Evolutionary conservation across 2,113 vertebrate genomes (phyloP).

Genomic region (Microcebus ravelobensis): DNA sequence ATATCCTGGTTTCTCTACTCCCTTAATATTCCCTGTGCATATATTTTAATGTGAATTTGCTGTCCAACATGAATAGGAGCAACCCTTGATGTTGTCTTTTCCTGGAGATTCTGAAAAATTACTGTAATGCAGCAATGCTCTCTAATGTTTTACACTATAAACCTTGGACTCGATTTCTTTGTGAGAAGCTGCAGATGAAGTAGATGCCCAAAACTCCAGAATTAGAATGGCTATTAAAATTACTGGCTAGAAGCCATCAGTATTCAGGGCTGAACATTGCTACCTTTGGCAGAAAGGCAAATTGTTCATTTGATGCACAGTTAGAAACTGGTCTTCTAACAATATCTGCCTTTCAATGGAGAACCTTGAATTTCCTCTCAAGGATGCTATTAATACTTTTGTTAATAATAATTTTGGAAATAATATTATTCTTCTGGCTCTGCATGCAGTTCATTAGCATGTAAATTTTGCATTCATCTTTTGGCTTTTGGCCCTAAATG

Average conservation of each 20-base stretch:
- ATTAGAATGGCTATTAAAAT: constrained; percentile 19
- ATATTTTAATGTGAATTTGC: background rate
- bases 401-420: too few species aligned
- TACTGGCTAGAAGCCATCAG: background rate
- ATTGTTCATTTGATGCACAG: background rate
- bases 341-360: background rate
- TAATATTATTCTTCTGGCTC: background rate
- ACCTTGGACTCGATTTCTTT: background rate
- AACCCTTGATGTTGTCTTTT: background rate
- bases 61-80: background rate
- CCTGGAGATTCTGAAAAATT: constrained; percentile 18
- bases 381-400: background rate
- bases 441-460: background rate
- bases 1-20: background rate
- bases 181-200: background rate
- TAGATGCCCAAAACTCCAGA: background rate
- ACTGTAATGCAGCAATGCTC: background rate
- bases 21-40: background rate
- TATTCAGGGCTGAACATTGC: background rate
- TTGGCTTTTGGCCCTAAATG: background rate
- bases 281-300: background rate
- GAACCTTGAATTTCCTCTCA: background rate
- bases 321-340: background rate
- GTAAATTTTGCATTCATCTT: background rate
- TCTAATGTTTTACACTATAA: background rate